phyloP scores from a whole-genome alignment of 1,140 invertebrate species.

The Drosophila athabasca region DNA sequence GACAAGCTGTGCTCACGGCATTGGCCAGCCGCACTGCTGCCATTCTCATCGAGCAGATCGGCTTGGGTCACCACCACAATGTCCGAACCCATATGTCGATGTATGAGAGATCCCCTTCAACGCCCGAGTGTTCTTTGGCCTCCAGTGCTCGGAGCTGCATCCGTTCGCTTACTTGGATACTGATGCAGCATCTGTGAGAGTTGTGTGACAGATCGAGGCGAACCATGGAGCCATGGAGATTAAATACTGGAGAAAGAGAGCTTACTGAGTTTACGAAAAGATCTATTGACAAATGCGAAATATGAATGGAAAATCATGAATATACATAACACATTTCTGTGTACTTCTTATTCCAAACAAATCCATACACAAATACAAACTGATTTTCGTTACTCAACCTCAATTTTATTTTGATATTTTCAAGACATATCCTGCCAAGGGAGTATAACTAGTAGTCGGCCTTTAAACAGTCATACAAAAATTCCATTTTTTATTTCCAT shows the following conservation, averaged over 20 bases:
- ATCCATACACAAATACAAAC: neutral
- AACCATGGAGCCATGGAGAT: too few relatives aligned
- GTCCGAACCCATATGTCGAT: slow-evolving; percentile 89
- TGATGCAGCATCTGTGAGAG: too few relatives aligned
- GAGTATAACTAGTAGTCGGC: too few relatives aligned
- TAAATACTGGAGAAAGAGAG: too few relatives aligned
- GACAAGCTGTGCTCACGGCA: slow-evolving; percentile 90
- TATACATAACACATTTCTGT: too few relatives aligned
- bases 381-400: too few relatives aligned
- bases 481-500: neutral
- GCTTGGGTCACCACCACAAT: slow-evolving; percentile 96
- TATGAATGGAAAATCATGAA: too few relatives aligned
- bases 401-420: too few relatives aligned
- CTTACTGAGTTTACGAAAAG: too few relatives aligned
- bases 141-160: slow-evolving; percentile 85
- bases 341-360: neutral
- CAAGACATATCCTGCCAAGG: too few relatives aligned
- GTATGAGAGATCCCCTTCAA: slow-evolving; percentile 94
- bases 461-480: too few relatives aligned
- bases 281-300: too few relatives aligned
- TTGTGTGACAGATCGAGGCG: neutral
- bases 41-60: slow-evolving; percentile 98
- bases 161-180: slow-evolving; percentile 81
- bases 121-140: slow-evolving; percentile 84
- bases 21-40: slow-evolving; percentile 95